Conservation (phyloP, 2,113 vertebrate genomes). For the Verasper variegatus region DNA sequence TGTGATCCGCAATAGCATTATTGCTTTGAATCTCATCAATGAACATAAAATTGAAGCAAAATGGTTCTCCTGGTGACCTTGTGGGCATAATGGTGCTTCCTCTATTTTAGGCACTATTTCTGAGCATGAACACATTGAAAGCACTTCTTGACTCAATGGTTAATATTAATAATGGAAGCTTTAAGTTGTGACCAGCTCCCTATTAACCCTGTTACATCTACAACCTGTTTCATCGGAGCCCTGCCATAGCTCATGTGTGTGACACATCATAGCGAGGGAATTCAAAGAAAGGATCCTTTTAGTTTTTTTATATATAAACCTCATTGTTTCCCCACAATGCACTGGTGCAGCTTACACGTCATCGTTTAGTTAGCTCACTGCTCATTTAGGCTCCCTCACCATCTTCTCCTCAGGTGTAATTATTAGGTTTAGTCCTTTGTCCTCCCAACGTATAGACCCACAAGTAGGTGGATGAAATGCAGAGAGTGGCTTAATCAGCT, state of each 20-base stretch:
- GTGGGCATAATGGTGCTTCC: constrained; percentile 30
- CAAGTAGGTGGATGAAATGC: constrained; percentile 73
- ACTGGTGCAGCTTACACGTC: not conserved
- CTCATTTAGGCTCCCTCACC: not conserved
- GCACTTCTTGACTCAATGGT: constrained; percentile 55
- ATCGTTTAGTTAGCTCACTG: not conserved
- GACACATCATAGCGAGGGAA: not conserved
- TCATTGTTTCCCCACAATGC: no score
- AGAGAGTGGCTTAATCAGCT: constrained; percentile 67
- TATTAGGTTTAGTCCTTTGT: constrained; percentile 38
- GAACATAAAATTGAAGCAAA: constrained; percentile 61
- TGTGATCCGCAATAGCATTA: constrained; percentile 53
- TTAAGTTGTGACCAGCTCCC: constrained; percentile 56
- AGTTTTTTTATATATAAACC: not conserved
- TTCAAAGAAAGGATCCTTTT: not conserved
- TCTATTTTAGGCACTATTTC: constrained; percentile 39
- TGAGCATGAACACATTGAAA: constrained; percentile 48
- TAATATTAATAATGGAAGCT: constrained; percentile 64
- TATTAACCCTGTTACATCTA: constrained; percentile 44
- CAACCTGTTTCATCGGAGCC: not conserved
- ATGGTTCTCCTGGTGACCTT: constrained; percentile 65
- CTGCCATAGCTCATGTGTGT: not conserved
- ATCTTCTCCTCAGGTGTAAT: constrained; percentile 25
- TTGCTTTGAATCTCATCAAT: constrained; percentile 63
- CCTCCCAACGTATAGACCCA: constrained; percentile 50